These are phyloP conservation scores for Aythya fuligula DNA, from an alignment of 2,797 vertebrate species.

Conservation along the genomic window DNA sequence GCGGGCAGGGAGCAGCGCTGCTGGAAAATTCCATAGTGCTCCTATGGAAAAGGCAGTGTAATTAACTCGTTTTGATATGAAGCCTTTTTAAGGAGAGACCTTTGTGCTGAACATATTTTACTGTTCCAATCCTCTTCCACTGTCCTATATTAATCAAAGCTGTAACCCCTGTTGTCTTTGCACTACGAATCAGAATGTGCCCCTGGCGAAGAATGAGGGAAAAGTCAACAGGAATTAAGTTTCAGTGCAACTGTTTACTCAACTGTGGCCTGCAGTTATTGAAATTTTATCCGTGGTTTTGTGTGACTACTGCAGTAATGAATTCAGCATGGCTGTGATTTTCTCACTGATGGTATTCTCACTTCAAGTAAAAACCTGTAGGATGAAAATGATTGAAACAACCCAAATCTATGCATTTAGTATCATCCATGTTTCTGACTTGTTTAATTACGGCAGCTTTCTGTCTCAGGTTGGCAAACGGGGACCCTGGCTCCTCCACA, in stretches of 20 bases:
- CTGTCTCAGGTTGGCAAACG: not conserved
- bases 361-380: conserved; percentile 84
- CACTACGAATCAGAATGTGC: conserved; percentile 93
- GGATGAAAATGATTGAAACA: conserved; percentile 78
- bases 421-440: conserved; percentile 51
- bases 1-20: not conserved
- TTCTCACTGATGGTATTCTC: conserved; percentile 90
- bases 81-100: conserved; percentile 66
- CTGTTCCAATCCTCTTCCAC: conserved; percentile 80
- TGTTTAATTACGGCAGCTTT: conserved; percentile 69
- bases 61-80: conserved; percentile 75
- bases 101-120: conserved; percentile 83
- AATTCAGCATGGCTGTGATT: conserved; percentile 97
- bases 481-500: not conserved
- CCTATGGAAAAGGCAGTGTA: conserved; percentile 16
- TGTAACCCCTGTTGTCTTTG: conserved; percentile 95
- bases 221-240: conserved; percentile 99
- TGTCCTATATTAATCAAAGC: conserved; percentile 93
- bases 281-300: conserved; percentile 99
- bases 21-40: conserved; percentile 52
- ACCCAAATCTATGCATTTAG: conserved; percentile 55
- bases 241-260: conserved; percentile 99
- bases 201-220: conserved; percentile 95
- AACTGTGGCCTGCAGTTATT: conserved; percentile 99
- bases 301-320: conserved; percentile 97